Base-by-base conservation (phyloP, 2,888 invertebrate species). In the Zygothrica quintamaculata region DNA sequence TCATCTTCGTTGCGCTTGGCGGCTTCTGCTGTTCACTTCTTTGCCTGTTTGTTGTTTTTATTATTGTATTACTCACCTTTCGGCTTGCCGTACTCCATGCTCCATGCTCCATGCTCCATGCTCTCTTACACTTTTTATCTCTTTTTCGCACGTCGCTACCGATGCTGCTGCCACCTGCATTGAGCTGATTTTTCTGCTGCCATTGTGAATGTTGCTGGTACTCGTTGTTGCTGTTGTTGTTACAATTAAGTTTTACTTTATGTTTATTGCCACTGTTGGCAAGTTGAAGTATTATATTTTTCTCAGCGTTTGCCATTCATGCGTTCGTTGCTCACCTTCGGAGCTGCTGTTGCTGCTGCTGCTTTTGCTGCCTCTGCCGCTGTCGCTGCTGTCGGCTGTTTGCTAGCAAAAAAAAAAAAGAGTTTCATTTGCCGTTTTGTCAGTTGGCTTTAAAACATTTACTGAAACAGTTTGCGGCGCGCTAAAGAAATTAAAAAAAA, bases 401-500 rank as follows among this genome's bases (percentile, higher is more conserved):
- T 60, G 58, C 62, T 68, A 72, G 74, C 66, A 73, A 84, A 69
- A 76, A 69, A 22, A 72, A 73, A 65, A 73, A 84, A 69, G 75
- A 69, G 5, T 71, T 82, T 76, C 66, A 72, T 76, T 75, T 75
- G 81, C 74, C 76, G 80, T 70, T 78, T 73, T 75, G 77, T 85
- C 87, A 89, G 89, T 89, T 87, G 89, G 89, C 88, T 89, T 89
- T 89, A 77, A 80, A 89, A 88, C 89, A 88, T 89, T 88, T 80
- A 81, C 79, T 79, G 84, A 70, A 81, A 79, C 84, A 89, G 88
- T 88, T 86, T 88, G 81, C 87, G 82, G 70, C 77, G 77, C 87
- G 85, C 84, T 65, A 48, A 52, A 66, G 55, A 47, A 52, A 64
- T 51, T 42, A 39, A 22, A 22, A 16, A 64, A 44, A 47, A n/a